Conservation (phyloP, 2,113 vertebrate species). For the Panthera leo region DNA sequence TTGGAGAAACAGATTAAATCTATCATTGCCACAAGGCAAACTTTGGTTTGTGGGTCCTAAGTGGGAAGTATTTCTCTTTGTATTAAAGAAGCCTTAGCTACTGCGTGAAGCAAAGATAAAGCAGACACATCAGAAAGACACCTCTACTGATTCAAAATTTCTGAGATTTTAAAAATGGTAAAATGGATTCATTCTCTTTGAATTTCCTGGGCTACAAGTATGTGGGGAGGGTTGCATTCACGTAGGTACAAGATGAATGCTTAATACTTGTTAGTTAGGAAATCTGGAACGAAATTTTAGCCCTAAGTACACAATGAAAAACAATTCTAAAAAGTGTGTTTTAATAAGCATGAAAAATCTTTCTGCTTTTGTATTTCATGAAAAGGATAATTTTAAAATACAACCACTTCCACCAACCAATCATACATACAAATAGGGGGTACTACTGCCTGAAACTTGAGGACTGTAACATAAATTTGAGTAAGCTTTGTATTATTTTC, state of each 20-base stretch:
- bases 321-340: neutral
- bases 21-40: neutral
- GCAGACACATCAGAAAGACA: neutral
- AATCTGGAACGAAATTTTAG: neutral
- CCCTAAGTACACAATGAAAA: neutral
- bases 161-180: neutral
- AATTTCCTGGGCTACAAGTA: neutral
- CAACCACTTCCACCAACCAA: neutral
- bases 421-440: neutral
- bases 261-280: neutral
- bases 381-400: neutral
- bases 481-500: neutral
- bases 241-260: neutral
- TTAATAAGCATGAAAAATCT: neutral
- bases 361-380: neutral
- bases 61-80: neutral
- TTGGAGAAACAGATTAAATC: neutral
- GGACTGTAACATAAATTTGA: neutral
- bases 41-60: neutral
- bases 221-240: neutral
- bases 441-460: neutral
- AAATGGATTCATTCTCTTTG: neutral
- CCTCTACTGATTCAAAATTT: neutral
- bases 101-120: neutral
- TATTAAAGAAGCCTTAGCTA: neutral